These are phyloP conservation scores for Dromiciops gliroides DNA, from an alignment of 2,113 vertebrate genomes.

Conservation along the genomic window DNA sequence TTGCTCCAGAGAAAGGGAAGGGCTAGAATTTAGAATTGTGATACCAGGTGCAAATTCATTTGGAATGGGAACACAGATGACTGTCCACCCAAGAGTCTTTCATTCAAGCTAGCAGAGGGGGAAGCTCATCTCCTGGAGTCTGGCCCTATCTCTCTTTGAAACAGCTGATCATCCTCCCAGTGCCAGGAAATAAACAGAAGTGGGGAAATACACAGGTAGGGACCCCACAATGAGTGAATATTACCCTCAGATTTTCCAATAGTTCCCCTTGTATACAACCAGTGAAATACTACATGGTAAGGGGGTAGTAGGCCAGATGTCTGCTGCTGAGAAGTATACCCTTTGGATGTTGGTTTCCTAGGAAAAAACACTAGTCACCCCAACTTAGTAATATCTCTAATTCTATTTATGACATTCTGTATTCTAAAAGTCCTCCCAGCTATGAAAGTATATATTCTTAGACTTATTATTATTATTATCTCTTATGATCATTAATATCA, in stretches of 20 bases:
- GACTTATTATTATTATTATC: background rate
- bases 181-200: background rate
- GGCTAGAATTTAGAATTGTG: background rate
- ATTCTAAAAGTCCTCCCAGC: background rate
- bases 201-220: background rate
- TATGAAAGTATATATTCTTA: background rate
- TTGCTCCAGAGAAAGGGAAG: background rate
- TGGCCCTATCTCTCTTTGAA: background rate
- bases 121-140: background rate
- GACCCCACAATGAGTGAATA: background rate
- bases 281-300: background rate
- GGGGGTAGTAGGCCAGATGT: background rate
- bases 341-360: background rate
- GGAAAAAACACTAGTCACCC: background rate
- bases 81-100: background rate
- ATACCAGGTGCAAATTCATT: background rate
- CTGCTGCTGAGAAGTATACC: background rate
- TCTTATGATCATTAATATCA: background rate
- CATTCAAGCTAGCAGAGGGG: background rate
- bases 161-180: background rate
- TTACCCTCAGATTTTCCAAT: background rate
- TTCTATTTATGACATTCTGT: background rate
- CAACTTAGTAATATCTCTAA: background rate
- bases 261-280: background rate
- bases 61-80: background rate